Percentiles rank a stretch among this genome's conserved stretches.
These are phyloP conservation scores for Drosophila mettleri DNA, from an alignment of 2,888 invertebrate species.

Conservation along the genomic window DNA sequence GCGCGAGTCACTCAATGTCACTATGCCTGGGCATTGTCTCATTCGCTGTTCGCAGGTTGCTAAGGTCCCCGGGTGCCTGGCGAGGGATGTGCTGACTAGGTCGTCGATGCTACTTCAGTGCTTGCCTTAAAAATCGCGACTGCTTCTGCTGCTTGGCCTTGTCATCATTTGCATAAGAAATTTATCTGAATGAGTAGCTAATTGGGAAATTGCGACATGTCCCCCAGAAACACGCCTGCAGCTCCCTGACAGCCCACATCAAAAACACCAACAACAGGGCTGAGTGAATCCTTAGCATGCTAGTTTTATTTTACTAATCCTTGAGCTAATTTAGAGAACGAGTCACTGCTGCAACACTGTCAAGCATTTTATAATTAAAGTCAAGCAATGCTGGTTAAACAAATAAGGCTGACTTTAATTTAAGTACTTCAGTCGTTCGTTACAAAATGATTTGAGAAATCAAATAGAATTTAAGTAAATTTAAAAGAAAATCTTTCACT, in stretches of 20 bases:
- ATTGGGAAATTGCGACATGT: slow-evolving; percentile 77
- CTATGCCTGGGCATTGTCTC: slow-evolving; percentile 46
- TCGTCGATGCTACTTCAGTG: slow-evolving; percentile 75
- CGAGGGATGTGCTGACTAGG: slow-evolving; percentile 33
- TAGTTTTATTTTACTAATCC: slow-evolving; percentile 81
- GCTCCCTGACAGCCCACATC: slow-evolving; percentile 24
- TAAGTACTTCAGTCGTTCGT: not conserved
- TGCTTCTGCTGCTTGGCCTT: slow-evolving; percentile 67
- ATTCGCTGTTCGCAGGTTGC: slow-evolving; percentile 54
- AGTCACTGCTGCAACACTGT: slow-evolving; percentile 39
- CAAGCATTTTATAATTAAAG: slow-evolving; percentile 53
- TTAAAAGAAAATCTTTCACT: not conserved
- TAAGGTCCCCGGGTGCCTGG: slow-evolving; percentile 71
- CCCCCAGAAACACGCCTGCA: slow-evolving; percentile 11
- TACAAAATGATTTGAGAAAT: not conserved
- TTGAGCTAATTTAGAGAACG: slow-evolving; percentile 75
- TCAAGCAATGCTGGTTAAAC: slow-evolving; percentile 17
- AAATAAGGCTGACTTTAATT: slow-evolving; percentile 5
- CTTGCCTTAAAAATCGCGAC: slow-evolving; percentile 19
- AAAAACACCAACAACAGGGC: slow-evolving; percentile 65
- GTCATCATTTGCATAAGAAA: slow-evolving; percentile 82
- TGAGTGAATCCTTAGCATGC: slow-evolving; percentile 70
- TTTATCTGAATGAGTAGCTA: slow-evolving; percentile 82
- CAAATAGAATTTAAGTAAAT: not conserved
- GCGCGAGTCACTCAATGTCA: slow-evolving; percentile 75